Base-by-base conservation (phyloP, 2,113 vertebrate species). In the Nyctibius bracteatus region DNA sequence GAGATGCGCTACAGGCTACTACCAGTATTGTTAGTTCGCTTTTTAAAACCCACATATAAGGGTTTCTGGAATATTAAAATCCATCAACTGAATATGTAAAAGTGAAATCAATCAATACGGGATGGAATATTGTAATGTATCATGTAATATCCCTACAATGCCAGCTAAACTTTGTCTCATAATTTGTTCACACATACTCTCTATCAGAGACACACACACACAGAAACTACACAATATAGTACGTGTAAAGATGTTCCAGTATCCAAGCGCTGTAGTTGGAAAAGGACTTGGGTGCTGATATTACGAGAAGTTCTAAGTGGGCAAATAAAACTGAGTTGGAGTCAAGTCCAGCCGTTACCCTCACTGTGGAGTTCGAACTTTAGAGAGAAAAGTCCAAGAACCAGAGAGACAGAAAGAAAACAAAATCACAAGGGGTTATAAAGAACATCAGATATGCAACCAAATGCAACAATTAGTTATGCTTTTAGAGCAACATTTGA, bases 401-500 rank as follows among this genome's bases (percentile, higher is more conserved):
- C 31, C 65, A 96, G 68, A 63, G 49, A 43, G 44, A 74, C 0
- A 85, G 49, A 84, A 88, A 91, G 88, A 61, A 91, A 41, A 16
- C 57, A 51, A 71, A 84, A 93, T 62, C 46, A 93, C 67, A 66
- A 21, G 52, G n/a, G 43, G 23, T 92, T 73, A 88, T 91, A 84
- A 89, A 88, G 83, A 94, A 78, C 89, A 94, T 46, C 83, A 81
- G 66, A 65, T 90, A 95, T 35, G 54, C 88, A 97, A 92, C 70
- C 75, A 91, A 95, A 90, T 86, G 78, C 68, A 88, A 96, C 92
- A 91, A 47, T 89, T 80, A 88, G 58, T 91, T 96, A 93, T 73
- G 92, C 81, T 95, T 96, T 80, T 96, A 96, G 73, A 94, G 90
- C 78, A 96, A 96, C 49, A 96, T 81, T 44, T 81, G 90, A 90